A percentile compares a stretch with the other conserved stretches of the same genome.
Conservation (phyloP, 2,888 invertebrate species). For the Marronus borbonicus region DNA sequence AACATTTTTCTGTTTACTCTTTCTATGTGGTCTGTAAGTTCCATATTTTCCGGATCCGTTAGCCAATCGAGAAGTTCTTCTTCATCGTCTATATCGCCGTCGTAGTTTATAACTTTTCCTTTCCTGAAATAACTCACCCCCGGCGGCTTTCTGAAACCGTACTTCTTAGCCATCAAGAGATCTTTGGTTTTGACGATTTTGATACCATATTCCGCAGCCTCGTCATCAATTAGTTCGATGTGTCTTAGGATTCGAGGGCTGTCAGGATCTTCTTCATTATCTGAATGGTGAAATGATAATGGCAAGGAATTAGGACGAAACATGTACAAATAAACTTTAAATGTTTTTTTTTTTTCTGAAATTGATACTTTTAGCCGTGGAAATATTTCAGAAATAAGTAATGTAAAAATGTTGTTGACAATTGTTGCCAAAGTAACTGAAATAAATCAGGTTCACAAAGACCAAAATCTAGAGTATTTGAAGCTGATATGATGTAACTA, state of each 20-base stretch:
- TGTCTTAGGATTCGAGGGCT: slow-evolving; percentile 87
- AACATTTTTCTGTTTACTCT: slow-evolving; percentile 95
- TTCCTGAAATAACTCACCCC: slow-evolving; percentile 94
- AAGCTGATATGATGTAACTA: no score
- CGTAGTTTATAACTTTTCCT: slow-evolving; percentile 91
- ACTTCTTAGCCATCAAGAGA: slow-evolving; percentile 93
- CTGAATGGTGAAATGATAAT: slow-evolving; percentile 68
- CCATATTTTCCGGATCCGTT: slow-evolving; percentile 95
- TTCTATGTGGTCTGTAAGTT: slow-evolving; percentile 93
- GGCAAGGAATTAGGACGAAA: slow-evolving; percentile 24
- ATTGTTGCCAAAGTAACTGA: no score
- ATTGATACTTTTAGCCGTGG: no score
- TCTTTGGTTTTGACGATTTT: slow-evolving; percentile 91
- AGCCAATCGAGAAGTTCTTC: slow-evolving; percentile 92
- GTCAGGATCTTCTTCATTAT: slow-evolving; percentile 86
- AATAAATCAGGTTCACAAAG: no score
- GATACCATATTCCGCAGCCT: slow-evolving; percentile 92
- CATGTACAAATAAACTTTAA: no score
- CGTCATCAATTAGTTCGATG: slow-evolving; percentile 92
- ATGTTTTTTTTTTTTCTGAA: slow-evolving; percentile 59
- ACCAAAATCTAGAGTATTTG: no score
- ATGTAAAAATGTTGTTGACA: no score
- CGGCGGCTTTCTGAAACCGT: slow-evolving; percentile 90
- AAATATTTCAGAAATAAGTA: no score
- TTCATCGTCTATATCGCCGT: slow-evolving; percentile 93